phyloP scores from a whole-genome alignment of 2,797 vertebrate species.

The Alauda arvensis region DNA sequence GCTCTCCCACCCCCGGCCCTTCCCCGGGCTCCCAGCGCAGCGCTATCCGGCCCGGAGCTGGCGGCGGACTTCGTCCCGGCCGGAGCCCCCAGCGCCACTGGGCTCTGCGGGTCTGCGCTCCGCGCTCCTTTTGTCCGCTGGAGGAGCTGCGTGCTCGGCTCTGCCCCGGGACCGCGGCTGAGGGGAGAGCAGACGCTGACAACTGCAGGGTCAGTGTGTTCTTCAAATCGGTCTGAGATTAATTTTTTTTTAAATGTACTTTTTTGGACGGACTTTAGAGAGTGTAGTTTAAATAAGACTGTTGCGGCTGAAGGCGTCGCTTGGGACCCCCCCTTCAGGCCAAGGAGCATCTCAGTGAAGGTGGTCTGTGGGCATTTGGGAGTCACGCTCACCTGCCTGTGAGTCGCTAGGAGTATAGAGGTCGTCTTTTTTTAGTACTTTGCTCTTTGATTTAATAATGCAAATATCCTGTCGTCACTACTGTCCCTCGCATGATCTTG shows the following conservation, averaged over 20 bases:
- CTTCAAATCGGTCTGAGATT: background rate
- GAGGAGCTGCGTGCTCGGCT: background rate
- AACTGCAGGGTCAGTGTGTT: background rate
- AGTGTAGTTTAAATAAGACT: background rate
- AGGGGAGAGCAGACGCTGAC: background rate
- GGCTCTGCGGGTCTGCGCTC: background rate
- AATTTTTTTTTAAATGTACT: fast-evolving
- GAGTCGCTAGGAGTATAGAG: background rate
- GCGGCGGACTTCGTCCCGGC: background rate
- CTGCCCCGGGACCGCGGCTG: background rate
- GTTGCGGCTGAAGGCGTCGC: background rate
- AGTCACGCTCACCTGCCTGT: background rate
- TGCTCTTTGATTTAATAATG: background rate
- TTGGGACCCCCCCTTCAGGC: background rate
- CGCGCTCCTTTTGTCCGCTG: conserved; percentile 15
- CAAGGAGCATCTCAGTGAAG: background rate
- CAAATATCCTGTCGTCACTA: background rate
- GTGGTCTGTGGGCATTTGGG: background rate
- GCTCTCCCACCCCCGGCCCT: background rate
- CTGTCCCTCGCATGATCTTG: background rate
- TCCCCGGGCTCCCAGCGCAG: background rate
- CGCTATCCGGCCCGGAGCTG: background rate
- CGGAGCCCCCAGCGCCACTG: background rate
- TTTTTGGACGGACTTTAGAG: background rate
- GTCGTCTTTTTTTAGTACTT: background rate